A percentile compares a stretch with the other conserved stretches of the same genome.
Evolutionary conservation across 2,888 invertebrate species (phyloP).

Genomic region (Drosophila kuntzei): DNA sequence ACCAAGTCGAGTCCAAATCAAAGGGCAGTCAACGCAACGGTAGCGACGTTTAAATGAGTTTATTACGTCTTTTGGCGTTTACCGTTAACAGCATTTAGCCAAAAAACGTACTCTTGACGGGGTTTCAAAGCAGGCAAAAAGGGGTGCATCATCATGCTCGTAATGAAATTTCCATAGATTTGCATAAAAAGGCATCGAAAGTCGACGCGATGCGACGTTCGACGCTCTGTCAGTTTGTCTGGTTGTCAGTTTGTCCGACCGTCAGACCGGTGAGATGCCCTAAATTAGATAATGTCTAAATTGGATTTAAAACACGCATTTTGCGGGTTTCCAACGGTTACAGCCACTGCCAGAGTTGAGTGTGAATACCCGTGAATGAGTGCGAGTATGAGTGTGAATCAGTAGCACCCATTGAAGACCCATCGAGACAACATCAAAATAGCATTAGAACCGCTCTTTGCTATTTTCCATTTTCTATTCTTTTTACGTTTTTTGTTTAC

Average conservation of each 20-base stretch:
- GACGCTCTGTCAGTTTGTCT: constrained; percentile 1
- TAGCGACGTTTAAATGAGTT: constrained; percentile 81
- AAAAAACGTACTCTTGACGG: constrained; percentile 33
- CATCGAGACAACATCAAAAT: constrained; percentile 81
- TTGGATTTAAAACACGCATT: constrained; percentile 84
- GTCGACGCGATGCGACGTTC: constrained; percentile 22
- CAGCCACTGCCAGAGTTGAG: constrained; percentile 19
- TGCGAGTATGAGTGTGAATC: constrained; percentile 35
- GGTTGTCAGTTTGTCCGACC: constrained; percentile 13
- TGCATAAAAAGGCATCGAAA: constrained; percentile 69
- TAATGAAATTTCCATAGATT: constrained; percentile 82
- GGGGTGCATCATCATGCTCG: constrained; percentile 61
- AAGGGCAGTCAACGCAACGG: constrained; percentile 10
- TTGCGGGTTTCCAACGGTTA: constrained; percentile 78
- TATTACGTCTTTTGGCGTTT: constrained; percentile 76
- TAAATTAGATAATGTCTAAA: constrained; percentile 85
- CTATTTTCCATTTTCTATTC: constrained; percentile 37
- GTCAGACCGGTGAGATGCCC: constrained; percentile 73
- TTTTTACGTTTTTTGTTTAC: constrained; percentile 1
- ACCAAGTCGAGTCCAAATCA: constrained; percentile 34
- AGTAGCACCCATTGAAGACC: constrained; percentile 72
- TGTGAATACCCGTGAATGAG: not conserved
- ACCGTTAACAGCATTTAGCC: constrained; percentile 73
- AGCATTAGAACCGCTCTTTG: constrained; percentile 69
- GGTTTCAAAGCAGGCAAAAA: constrained; percentile 37